These are phyloP conservation scores for Ifrita kowaldi DNA, from an alignment of 2,113 vertebrate species.

Conservation along the genomic window DNA sequence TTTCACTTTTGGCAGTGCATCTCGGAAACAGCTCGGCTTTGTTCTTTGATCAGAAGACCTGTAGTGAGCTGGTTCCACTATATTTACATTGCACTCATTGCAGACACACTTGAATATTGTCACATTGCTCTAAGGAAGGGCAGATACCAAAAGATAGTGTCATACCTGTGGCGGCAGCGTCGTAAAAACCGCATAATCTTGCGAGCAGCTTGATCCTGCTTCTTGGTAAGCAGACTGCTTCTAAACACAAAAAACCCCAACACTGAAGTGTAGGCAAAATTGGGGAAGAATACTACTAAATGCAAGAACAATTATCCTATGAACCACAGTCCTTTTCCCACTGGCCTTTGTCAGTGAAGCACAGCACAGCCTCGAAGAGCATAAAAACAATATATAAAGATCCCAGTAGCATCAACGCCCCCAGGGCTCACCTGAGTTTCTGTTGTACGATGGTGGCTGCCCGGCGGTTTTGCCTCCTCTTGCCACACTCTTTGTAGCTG, in stretches of 20 bases:
- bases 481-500: conserved; percentile 91
- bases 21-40: background rate
- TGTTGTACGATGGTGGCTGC: conserved; percentile 85
- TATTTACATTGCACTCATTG: background rate
- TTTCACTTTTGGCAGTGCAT: background rate
- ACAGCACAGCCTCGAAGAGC: background rate
- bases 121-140: background rate
- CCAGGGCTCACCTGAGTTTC: conserved; percentile 72
- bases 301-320: background rate
- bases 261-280: background rate
- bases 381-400: rapidly evolving
- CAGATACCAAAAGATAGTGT: background rate
- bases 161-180: conserved; percentile 97
- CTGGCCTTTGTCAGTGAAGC: background rate
- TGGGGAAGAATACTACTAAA: background rate
- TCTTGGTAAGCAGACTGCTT: conserved; percentile 97
- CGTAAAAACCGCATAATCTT: conserved; percentile 99
- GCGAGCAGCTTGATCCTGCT: conserved; percentile 98
- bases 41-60: background rate
- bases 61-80: background rate
- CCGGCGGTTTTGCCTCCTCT: conserved; percentile 84
- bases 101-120: background rate
- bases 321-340: background rate
- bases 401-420: rapidly evolving
- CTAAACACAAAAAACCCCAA: conserved; percentile 67